Base-by-base conservation (phyloP, 2,888 invertebrate genomes). In the Orchesellides sinensis region DNA sequence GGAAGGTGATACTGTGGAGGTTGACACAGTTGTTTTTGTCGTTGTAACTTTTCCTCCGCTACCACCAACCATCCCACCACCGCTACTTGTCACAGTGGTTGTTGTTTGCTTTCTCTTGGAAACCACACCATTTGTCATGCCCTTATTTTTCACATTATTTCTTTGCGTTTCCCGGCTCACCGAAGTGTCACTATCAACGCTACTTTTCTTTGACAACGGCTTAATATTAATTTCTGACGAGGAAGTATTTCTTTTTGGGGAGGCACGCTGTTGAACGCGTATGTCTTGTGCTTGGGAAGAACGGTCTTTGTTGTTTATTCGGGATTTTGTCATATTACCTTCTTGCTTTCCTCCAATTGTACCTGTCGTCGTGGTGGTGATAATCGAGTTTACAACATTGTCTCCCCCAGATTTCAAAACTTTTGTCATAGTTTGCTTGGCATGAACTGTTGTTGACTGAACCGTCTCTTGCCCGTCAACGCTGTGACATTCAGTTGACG, bases 171-270 rank as follows among this genome's bases (percentile, higher is more conserved):
- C 65, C 47, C 21, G 35, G 25, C 72, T 47, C 40, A 35, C 47
- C 6, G 75, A 68, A 65, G 65, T 66, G 66, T 83, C 83, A 72
- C 83, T 75, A 19, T 83, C 83, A n/a, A 72, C 70, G 77, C 77
- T 83, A 52, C 77, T 68, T 40, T 61, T 54, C 56, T 77, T 83
- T 52, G 83, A 66, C 54, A 77, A 35, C 21, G 72, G 68, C 23
- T 73, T 80, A 56, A 49, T 63, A 23, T n/a, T 68, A 47, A 45
- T 40, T 59, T 77, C 77, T 54, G 79, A 80, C 17, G 63, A 32
- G 32, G 70, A 69, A 69, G 65, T 66, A 29, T 65, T 80, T 17
- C 65, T 12, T 25, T 72, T 65, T 5, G 70, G 27, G 0, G 79
- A 72, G 2, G 65, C 25, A 21, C 70, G 72, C 29, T 72, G 79